These are phyloP conservation scores for Drosophila anomelani DNA, from an alignment of 2,888 invertebrate genomes.

Conservation along the genomic window DNA sequence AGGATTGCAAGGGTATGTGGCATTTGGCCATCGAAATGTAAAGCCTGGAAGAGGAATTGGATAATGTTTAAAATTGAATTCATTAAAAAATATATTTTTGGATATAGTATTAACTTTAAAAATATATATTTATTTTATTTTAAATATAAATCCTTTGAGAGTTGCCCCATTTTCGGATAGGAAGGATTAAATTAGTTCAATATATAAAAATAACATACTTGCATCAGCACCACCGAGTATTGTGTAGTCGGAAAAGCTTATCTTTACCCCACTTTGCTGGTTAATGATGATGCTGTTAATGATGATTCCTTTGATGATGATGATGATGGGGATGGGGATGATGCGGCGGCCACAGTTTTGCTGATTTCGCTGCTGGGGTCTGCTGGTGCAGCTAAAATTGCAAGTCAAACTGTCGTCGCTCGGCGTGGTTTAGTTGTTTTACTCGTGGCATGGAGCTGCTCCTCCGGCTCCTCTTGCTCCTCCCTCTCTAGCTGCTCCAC, in stretches of 20 bases:
- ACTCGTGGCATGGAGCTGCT: slow-evolving; percentile 36
- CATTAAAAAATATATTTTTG: background rate
- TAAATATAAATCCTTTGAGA: background rate
- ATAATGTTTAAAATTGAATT: background rate
- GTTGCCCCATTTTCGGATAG: background rate
- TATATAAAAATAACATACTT: no score
- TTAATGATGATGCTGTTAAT: slow-evolving; percentile 32
- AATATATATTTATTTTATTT: no score
- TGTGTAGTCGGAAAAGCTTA: slow-evolving; percentile 10
- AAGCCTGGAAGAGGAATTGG: background rate
- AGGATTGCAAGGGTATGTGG: slow-evolving; percentile 23
- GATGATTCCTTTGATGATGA: slow-evolving; percentile 42
- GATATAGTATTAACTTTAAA: no score
- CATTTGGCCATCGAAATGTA: slow-evolving; percentile 8
- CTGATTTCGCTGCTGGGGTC: slow-evolving; percentile 42
- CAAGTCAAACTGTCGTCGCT: slow-evolving; percentile 77
- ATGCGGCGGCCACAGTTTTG: slow-evolving; percentile 37
- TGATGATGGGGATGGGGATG: slow-evolving; percentile 21
- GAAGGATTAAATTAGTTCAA: background rate
- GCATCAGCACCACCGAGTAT: background rate
- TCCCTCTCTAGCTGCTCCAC: slow-evolving; percentile 8
- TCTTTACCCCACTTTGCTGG: slow-evolving; percentile 3
- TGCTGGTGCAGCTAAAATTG: slow-evolving; percentile 61
- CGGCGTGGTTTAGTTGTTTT: slow-evolving; percentile 69
- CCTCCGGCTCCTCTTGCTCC: background rate